These are phyloP conservation scores for Octodon degus DNA, from an alignment of 2,113 vertebrate genomes.

Conservation along the genomic window DNA sequence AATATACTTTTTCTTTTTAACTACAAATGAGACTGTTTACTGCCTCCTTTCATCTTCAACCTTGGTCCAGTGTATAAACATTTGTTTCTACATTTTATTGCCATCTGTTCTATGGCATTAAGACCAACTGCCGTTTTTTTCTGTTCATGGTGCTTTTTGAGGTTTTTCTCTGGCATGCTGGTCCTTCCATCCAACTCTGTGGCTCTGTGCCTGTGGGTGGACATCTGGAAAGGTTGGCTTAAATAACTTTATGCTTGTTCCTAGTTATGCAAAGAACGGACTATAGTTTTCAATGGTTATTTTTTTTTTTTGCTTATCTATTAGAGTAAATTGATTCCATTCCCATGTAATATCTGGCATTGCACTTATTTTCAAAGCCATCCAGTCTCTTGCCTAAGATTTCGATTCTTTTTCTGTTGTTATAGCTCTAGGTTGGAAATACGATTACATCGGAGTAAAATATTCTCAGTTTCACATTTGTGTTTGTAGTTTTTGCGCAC, in stretches of 20 bases:
- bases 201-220: slow-evolving; percentile 48
- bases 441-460: slow-evolving; percentile 35
- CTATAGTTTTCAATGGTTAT: slow-evolving; percentile 38
- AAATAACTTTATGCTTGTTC: slow-evolving; percentile 55
- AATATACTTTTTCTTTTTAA: slow-evolving; percentile 43
- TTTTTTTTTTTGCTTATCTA: slow-evolving; percentile 38
- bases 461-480: slow-evolving; percentile 4
- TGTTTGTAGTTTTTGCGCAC: slow-evolving; percentile 25
- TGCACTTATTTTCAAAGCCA: slow-evolving; percentile 47
- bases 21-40: slow-evolving; percentile 39
- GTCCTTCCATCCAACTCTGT: slow-evolving; percentile 63
- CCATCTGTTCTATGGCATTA: slow-evolving; percentile 75
- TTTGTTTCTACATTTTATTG: slow-evolving; percentile 69
- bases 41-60: slow-evolving; percentile 15
- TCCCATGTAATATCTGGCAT: slow-evolving; percentile 29
- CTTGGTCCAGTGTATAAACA: slow-evolving; percentile 41
- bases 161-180: slow-evolving; percentile 62
- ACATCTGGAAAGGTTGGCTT: slow-evolving; percentile 75
- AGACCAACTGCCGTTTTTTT: slow-evolving; percentile 66
- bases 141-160: slow-evolving; percentile 61
- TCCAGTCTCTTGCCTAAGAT: not conserved
- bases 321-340: slow-evolving; percentile 34
- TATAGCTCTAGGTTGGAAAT: slow-evolving; percentile 51
- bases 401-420: slow-evolving; percentile 60
- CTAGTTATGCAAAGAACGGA: slow-evolving; percentile 31